These are phyloP conservation scores for Chorisops tibialis DNA, from an alignment of 2,888 invertebrate genomes.

Conservation along the genomic window DNA sequence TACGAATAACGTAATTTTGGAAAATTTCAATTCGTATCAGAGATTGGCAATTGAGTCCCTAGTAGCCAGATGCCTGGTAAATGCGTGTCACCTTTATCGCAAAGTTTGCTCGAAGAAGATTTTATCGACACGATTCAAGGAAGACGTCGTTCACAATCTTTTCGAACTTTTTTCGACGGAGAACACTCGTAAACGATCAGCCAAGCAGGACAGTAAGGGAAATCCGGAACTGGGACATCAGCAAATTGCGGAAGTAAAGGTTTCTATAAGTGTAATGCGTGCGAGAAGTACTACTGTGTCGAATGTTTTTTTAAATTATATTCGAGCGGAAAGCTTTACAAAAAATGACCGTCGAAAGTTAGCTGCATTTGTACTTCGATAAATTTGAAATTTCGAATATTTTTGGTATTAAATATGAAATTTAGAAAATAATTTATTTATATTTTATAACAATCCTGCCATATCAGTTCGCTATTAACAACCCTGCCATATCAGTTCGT, in stretches of 20 bases:
- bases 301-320: conserved; percentile 7
- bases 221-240: not conserved
- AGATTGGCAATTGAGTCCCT: conserved; percentile 3
- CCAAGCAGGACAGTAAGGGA: too few species aligned
- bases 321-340: not conserved
- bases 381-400: too few species aligned
- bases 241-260: conserved; percentile 1
- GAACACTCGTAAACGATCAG: not conserved
- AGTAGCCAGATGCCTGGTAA: not conserved
- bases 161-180: not conserved
- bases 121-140: conserved; percentile 3
- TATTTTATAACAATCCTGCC: too few species aligned
- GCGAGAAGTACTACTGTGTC: not conserved
- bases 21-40: conserved; percentile 17
- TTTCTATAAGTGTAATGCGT: not conserved
- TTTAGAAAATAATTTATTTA: too few species aligned
- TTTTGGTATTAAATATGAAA: too few species aligned
- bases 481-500: too few species aligned
- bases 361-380: too few species aligned
- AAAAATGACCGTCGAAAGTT: too few species aligned
- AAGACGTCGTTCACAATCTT: not conserved
- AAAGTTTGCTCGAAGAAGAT: conserved; percentile 9
- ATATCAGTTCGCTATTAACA: too few species aligned
- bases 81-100: conserved; percentile 11
- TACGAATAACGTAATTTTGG: not conserved